These are phyloP conservation scores for Embiotoca jacksoni DNA, from an alignment of 2,113 vertebrate species.

Conservation along the genomic window DNA sequence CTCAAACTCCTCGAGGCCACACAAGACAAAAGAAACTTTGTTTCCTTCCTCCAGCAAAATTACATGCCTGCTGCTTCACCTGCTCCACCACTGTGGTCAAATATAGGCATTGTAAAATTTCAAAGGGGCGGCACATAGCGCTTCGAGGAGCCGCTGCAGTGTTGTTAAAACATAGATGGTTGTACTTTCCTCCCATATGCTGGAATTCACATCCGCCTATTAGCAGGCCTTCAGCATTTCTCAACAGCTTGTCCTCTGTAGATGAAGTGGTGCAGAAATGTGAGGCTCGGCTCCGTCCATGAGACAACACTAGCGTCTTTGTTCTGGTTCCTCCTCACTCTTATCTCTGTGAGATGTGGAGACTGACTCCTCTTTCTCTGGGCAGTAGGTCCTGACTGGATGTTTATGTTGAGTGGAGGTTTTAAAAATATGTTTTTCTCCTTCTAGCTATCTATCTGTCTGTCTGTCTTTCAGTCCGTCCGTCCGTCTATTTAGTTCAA, in stretches of 20 bases:
- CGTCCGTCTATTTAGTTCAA: not conserved
- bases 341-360: slow-evolving; percentile 62
- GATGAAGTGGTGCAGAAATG: slow-evolving; percentile 65
- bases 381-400: slow-evolving; percentile 1
- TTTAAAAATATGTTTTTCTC: not conserved
- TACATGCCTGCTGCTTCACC: not conserved
- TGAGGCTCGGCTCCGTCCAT: slow-evolving; percentile 45
- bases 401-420: slow-evolving; percentile 22
- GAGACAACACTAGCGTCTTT: slow-evolving; percentile 75
- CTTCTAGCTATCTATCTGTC: not conserved
- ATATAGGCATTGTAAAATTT: slow-evolving; percentile 33
- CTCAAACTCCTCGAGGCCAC: not conserved
- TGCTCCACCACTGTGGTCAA: slow-evolving; percentile 24
- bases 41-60: slow-evolving; percentile 2
- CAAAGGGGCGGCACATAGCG: slow-evolving; percentile 15
- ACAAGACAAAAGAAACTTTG: slow-evolving; percentile 25
- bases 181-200: slow-evolving; percentile 52
- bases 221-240: slow-evolving; percentile 40
- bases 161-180: slow-evolving; percentile 37
- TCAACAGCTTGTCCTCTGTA: slow-evolving; percentile 59
- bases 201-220: slow-evolving; percentile 61
- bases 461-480: not conserved
- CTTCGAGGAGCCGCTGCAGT: not conserved
- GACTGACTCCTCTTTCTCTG: slow-evolving; percentile 40
- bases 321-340: slow-evolving; percentile 61